Evolutionary conservation across 2,113 vertebrate genomes (phyloP), one percentile per base, ranked within the genome.

Genomic region (Brevimyrus niger): DNA sequence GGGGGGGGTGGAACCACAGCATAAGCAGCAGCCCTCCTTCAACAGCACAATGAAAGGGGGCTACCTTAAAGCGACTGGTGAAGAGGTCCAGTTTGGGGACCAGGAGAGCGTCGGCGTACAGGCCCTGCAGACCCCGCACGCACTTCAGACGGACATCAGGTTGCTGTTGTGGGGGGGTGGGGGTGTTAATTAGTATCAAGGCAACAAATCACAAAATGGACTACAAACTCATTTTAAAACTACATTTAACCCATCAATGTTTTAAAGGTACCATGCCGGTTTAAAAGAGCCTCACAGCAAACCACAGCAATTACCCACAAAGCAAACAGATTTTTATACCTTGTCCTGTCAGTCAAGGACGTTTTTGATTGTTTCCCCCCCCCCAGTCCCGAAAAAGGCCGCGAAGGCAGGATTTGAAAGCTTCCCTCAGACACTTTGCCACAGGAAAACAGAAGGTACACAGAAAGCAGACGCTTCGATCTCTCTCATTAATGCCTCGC

Each of bases 1-100:
- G 0, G 44, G 17, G 10, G 23, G 21, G 53, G 51, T 2, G 55
- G 21, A 85, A 31, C 76, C 3, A 47, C 17, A 55, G 15, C 27
- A 8, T n/a, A 83, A 55, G 17, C 50, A 61, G 19, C 19, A 47
- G n/a, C 11, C 38, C 48, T 47, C 11, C 69, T 53, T 46, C 51
- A 86, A 47, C 3, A 47, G 35, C 55, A 3, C 6, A 86, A 61
- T 44, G 23, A 47, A 2, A 15, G 15, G 3, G 19, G 35, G 42
- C 51, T 94, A 98, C 97, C 97, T 98, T 98, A 94, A 98, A 98
- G 91, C 97, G 96, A 90, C 92, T 96, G 85, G 95, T 97, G 92
- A 98, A 98, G 89, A 98, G 96, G 93, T 98, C 96, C 91, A 98
- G 96, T 92, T 96, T 97, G 53, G 96, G 93, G 93, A 94, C 94